Evolutionary conservation across 1,140 invertebrate species (phyloP), one percentile per base, ranked within the genome.

Genomic region (Euwallacea similis): DNA sequence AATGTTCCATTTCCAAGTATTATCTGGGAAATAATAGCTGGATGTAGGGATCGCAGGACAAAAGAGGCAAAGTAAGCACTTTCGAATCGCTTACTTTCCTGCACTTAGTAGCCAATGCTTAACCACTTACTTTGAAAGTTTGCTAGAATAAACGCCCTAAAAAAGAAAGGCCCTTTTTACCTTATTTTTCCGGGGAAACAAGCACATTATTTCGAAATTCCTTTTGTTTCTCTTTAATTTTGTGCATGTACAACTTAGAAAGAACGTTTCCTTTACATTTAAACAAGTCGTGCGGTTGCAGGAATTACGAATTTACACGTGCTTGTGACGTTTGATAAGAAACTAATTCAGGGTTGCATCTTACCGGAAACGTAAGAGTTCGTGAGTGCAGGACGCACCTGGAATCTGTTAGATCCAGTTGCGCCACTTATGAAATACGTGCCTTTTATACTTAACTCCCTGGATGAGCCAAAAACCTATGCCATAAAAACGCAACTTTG

Each of bases 371-470:
- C 21, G 55, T 58, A 15, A n/a, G 11, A 50, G 46, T 58, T 58
- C 21, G 11, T 9, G 42, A 62, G n/a, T 43, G 42, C 60, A 62
- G 42, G 42, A 43, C 15, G 44, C 42, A 64, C n/a, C 62, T 50
- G 62, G 42, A 64, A 47, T 64, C 62, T 46, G 62, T 50, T 64
- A 41, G 62, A 64, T 64, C 42, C 62, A 64, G 10, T 64, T 64
- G 62, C 15, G 42, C 62, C 42, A 64, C 42, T 47, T 64, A 64
- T 64, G 62, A 64, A 64, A 64, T 64, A 64, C 62, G 62, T 64
- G 62, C 42, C 16, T 46, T 11, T 46, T 46, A 58, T 16, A 58
- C 55, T 33, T 15, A 58, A 21, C 13, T 50, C 13, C 13, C 9
- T 50, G 13, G 13, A 50, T 13, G 13, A 10, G 6, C 13, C 46